phyloP scores from a whole-genome alignment of 2,113 vertebrate genomes.

The Puntigrus tetrazona region DNA sequence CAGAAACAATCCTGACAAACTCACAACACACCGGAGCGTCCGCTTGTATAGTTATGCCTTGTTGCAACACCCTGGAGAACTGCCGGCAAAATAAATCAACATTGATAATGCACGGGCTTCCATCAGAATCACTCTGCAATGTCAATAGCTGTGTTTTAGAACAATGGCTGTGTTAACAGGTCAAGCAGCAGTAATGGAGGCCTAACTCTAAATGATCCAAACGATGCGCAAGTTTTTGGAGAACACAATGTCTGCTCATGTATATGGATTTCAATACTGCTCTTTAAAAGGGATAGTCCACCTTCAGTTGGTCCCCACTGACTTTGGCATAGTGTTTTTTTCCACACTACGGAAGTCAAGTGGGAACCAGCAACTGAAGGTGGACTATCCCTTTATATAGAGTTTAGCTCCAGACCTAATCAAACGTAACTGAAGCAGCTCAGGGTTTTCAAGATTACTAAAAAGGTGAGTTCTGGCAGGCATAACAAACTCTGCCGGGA shows the following conservation, averaged over 20 bases:
- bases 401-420: neutral
- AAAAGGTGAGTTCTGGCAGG: neutral
- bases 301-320: no score
- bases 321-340: no score
- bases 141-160: neutral
- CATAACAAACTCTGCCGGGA: neutral
- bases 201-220: neutral
- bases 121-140: conserved; percentile 14
- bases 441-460: neutral
- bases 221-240: neutral
- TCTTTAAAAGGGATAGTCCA: no score
- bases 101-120: conserved; percentile 23
- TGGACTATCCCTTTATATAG: no score
- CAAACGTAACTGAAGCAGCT: neutral
- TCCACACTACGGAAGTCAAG: no score
- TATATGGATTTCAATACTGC: neutral
- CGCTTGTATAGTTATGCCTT: neutral
- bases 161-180: neutral
- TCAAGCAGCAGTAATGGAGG: neutral
- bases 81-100: neutral
- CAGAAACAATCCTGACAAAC: neutral
- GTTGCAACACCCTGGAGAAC: neutral
- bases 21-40: neutral
- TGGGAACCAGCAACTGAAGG: no score
- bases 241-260: neutral